These are phyloP conservation scores for Zoanthus sansibaricus DNA, from an alignment of 92 coral and sea anemone species.

Conservation along the genomic window DNA sequence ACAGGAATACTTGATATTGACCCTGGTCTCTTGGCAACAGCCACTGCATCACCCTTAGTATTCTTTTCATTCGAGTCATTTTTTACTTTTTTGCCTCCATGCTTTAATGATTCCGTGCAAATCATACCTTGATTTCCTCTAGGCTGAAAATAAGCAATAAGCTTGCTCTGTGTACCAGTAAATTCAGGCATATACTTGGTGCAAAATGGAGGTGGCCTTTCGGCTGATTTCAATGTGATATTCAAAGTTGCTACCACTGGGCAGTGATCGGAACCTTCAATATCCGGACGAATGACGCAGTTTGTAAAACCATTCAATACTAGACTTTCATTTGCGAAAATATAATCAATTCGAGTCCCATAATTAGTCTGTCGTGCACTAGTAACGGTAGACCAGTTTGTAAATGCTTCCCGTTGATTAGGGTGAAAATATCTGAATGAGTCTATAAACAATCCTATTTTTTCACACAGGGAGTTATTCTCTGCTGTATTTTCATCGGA, in stretches of 20 bases:
- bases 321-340: slow-evolving; percentile 74
- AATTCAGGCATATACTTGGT: slow-evolving; percentile 97
- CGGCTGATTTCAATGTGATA: slow-evolving; percentile 58
- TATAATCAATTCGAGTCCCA: slow-evolving; percentile 93
- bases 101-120: neutral
- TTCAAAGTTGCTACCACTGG: slow-evolving; percentile 91
- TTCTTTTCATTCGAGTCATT: neutral
- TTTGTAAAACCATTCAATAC: slow-evolving; percentile 73
- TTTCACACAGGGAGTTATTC: slow-evolving; percentile 30
- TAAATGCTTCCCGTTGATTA: slow-evolving; percentile 79
- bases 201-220: slow-evolving; percentile 80
- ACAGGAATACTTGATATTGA: slow-evolving; percentile 35
- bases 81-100: neutral
- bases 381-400: slow-evolving; percentile 95
- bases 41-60: slow-evolving; percentile 9
- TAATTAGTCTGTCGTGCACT: slow-evolving; percentile 97
- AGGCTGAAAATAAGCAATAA: slow-evolving; percentile 73
- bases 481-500: neutral
- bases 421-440: slow-evolving; percentile 88
- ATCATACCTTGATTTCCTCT: slow-evolving; percentile 41
- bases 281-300: slow-evolving; percentile 82
- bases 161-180: slow-evolving; percentile 90
- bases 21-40: slow-evolving; percentile 27
- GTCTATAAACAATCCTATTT: slow-evolving; percentile 66
- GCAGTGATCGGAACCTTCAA: slow-evolving; percentile 98